Evolutionary conservation across 2,888 invertebrate species (phyloP), one percentile per base, ranked within the genome.

Genomic region (Gastracanthus pulcherrimus): DNA sequence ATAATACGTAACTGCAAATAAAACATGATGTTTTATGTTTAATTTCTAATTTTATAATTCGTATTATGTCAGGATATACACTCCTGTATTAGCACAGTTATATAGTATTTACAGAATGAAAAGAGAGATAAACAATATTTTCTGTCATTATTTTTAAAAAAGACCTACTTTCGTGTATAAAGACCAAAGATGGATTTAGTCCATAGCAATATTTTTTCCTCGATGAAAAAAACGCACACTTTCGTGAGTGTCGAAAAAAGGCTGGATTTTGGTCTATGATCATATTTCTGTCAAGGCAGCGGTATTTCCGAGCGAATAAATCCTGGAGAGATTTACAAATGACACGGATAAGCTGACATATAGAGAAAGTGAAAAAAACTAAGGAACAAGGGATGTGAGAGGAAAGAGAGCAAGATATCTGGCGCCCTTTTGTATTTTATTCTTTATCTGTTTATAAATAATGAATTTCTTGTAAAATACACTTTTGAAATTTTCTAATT

Each of bases 301-400:
- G 48, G 26, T 67, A 79, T 79, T 79, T 79, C 67, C 72, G 34
- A 66, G 67, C 72, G 79, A 79, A 67, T 79, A 79, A 79, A 79
- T 79, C 72, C 72, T 11, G 13, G 29, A n/a, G 72, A 72, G 79
- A 79, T 74, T 74, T 55, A 31, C 71, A 72, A 71, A 66, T 60
- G 78, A 71, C 72, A 34, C 72, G n/a, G 16, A 45, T 76, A 60
- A 78, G 78, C 69, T 55, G 78, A 78, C 78, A 19, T 26, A 69
- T 38, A 23, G 69, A 62, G 69, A 77, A 77, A 69, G 60, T 48
- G 55, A 69, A 67, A 75, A 60, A 41, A 66, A n/a, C n/a, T 3
- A 26, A 66, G 31, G 48, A 48, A 23, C 23, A 48, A 64, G 51
- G 64, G 48, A 34, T 19, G 36, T n/a, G 34, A 31, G 34, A 62